Base-by-base conservation (phyloP, 2,888 invertebrate genomes). In the Trichopria drosophilae region DNA sequence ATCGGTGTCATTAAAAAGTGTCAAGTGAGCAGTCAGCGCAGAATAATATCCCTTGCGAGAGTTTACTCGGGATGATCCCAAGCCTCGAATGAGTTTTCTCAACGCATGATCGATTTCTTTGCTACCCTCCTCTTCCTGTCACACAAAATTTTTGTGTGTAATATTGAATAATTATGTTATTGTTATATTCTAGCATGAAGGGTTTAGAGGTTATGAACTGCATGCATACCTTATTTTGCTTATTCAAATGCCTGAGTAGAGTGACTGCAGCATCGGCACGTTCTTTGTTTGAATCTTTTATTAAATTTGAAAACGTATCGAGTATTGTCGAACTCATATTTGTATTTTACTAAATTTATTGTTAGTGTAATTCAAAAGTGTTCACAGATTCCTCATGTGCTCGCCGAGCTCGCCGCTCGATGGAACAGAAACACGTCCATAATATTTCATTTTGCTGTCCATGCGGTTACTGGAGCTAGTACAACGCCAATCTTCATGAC, bases 31-130 rank as follows among this genome's bases (percentile, higher is more conserved):
- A n/a, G 84, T 83, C 10, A 90, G 76, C 7, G 84, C 81, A 1
- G 84, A 80, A 68, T 83, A 89, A 73, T 84, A 87, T 18, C 88
- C 88, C 49, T 82, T 80, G 60, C 86, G 80, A 22, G 85, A 80
- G 16, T 79, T 78, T 16, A 80, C 79, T 28, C 84, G 79, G 15
- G 85, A 82, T 2, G 89, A 84, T 23, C 88, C 88, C 53, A 88
- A 76, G 54, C 90, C 88, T 59, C 87, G 79, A 3, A 90, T 78
- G 39, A 90, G 73, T 60, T 90, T 80, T 56, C 81, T 83, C 24
- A 90, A 67, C 0, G 83, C 81, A 75, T 90, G 88, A 36, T 81
- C 76, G 9, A 84, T 59, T 68, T 88, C 87, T 68, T 81, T 79
- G 40, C 60, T 63, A 28, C 64, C 52, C 19, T 57, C 62, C 62